Base-by-base conservation (phyloP, 2,888 invertebrate species). In the Nomada fucata region DNA sequence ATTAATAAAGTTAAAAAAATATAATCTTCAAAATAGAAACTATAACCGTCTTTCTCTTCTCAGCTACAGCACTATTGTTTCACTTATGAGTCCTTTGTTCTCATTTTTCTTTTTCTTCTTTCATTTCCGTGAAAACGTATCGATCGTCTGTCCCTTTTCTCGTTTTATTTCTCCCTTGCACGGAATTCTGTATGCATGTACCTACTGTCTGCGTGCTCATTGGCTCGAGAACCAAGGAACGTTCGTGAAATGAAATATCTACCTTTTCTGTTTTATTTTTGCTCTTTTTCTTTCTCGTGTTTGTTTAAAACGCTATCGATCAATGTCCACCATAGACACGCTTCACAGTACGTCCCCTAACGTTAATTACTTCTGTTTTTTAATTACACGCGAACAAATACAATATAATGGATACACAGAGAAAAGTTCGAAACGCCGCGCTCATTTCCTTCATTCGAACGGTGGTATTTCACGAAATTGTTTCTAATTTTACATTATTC, bases 21-120 rank as follows among this genome's bases (percentile, higher is more conserved):
- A 91, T 86, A 87, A 90, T 90, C 83, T 91, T 89, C 63, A 91
- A 91, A 91, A 91, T 91, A 89, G 89, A 91, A 91, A 90, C 90
- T 89, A 91, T 90, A 90, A 89, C 89, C 89, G 87, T 91, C 82
- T 88, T 84, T 88, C 76, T 89, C 76, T 89, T 73, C 52, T 83
- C 79, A 79, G 84, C 89, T 88, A 88, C 86, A 83, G 88, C 81
- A 75, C 86, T 88, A 88, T 86, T 88, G 88, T 86, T 85, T 88
- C 78, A 85, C 63, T 73, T 82, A 70, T 88, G 79, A 86, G 82
- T 84, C 42, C 72, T 76, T 73, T 73, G 42, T 70, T 59, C 76
- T 79, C 52, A n/a, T 47, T 65, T 72, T 60, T 60, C 52, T 74
- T 76, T 64, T 15, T 78, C 64, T 74, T 74, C 78, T 86, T 68